Evolutionary conservation across 2,888 invertebrate genomes (phyloP).

Genomic region (Capitulum mitella): DNA sequence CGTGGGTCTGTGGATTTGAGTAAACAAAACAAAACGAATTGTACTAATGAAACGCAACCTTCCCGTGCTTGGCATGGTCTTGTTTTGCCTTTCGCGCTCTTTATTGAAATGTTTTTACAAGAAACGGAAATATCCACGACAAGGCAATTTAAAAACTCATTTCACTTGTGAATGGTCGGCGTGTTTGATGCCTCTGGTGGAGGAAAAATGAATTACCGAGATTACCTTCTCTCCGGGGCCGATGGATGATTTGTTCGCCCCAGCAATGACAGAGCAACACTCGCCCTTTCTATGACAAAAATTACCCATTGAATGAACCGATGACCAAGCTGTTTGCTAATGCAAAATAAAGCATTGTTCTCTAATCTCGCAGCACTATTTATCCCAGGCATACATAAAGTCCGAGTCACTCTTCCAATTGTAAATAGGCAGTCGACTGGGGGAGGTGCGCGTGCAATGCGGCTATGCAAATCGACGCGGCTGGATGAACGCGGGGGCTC

Average conservation of each 20-base stretch:
- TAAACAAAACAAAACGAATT: no score
- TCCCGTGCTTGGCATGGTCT: no score
- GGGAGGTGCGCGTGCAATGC: background rate
- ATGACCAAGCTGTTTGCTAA: slow-evolving; percentile 13
- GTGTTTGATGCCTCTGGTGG: background rate
- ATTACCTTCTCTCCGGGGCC: background rate
- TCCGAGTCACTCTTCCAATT: background rate
- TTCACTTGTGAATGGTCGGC: background rate
- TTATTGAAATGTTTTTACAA: no score
- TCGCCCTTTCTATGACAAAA: background rate
- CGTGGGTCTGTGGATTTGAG: no score
- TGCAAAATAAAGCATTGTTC: slow-evolving; percentile 16
- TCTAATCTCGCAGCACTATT: background rate
- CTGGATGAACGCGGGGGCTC: background rate
- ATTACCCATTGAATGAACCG: background rate
- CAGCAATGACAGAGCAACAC: slow-evolving; percentile 10
- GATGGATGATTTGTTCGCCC: background rate
- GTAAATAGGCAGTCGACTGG: background rate
- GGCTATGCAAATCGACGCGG: background rate
- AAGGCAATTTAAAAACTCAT: background rate
- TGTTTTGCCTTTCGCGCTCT: no score
- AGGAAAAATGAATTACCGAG: background rate
- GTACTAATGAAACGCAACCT: no score
- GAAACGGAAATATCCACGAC: no score
- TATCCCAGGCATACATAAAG: background rate